A percentile compares a stretch with the other conserved stretches of the same genome.
Evolutionary conservation across 2,113 vertebrate genomes (phyloP).

Genomic region (Saguinus midas): DNA sequence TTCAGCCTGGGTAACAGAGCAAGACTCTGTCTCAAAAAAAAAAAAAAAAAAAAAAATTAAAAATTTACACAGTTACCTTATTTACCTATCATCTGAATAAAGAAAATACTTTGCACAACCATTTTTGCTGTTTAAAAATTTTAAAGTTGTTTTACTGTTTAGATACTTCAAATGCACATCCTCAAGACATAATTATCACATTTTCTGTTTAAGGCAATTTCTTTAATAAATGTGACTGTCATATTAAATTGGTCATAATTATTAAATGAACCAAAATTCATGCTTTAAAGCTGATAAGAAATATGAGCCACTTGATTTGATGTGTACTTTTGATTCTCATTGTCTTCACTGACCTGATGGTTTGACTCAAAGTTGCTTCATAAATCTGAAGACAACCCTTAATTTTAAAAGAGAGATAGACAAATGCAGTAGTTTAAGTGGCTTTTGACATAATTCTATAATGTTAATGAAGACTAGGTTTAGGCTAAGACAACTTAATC

Average conservation of each 20-base stretch:
- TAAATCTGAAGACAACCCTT: not conserved
- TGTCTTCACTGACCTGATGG: not conserved
- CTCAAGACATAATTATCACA: not conserved
- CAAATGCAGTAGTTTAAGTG: not conserved
- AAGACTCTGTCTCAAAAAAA: too few species aligned
- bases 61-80: not conserved
- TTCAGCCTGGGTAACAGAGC: too few species aligned
- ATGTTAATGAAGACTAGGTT: not conserved
- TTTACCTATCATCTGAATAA: not conserved
- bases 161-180: not conserved
- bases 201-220: not conserved
- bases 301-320: not conserved
- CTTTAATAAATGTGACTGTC: not conserved
- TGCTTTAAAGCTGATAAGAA: not conserved
- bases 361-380: not conserved
- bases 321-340: not conserved
- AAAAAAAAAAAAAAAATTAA: too few species aligned
- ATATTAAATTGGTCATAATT: not conserved
- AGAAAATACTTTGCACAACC: not conserved
- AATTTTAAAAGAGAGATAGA: not conserved
- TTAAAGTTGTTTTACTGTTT: not conserved
- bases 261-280: not conserved
- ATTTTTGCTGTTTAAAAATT: not conserved
- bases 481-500: not conserved
- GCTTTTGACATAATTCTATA: not conserved